Evolutionary conservation across 2,888 invertebrate genomes (phyloP).

Genomic region (Campoletis raptor): DNA sequence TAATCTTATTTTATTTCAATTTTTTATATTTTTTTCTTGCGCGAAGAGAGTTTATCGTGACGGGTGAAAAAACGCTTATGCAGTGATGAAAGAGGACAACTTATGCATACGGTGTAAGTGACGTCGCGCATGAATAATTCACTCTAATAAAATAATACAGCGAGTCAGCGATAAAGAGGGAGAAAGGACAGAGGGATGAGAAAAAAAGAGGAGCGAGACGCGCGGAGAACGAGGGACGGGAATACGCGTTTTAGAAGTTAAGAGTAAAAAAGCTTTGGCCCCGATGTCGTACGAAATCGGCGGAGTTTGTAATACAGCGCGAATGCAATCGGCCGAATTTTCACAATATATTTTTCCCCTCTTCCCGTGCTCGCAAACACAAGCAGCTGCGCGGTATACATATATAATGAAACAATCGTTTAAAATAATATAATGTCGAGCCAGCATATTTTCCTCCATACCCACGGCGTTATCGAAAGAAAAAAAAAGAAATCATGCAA

Average conservation of each 20-base stretch:
- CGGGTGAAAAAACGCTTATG: conserved; percentile 37
- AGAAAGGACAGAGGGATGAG: conserved; percentile 61
- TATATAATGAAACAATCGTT: conserved; percentile 27
- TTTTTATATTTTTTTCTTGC: no score
- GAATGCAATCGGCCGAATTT: conserved; percentile 6
- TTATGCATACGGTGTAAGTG: conserved; percentile 84
- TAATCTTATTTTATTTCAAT: no score
- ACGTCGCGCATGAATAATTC: conserved; percentile 83
- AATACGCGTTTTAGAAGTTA: conserved; percentile 52
- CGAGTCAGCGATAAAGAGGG: conserved; percentile 58
- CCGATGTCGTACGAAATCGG: conserved; percentile 31
- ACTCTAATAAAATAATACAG: conserved; percentile 84
- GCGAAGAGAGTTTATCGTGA: no score
- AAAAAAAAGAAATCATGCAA: background rate
- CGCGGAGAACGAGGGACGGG: conserved; percentile 40
- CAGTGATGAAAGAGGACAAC: conserved; percentile 83
- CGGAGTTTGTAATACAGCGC: conserved; percentile 36
- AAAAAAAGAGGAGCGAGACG: conserved; percentile 51
- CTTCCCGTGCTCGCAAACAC: conserved; percentile 30
- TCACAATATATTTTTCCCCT: conserved; percentile 10
- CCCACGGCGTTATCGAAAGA: no score
- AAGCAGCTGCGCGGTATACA: conserved; percentile 25
- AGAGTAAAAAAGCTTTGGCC: conserved; percentile 58
- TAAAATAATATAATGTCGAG: background rate
- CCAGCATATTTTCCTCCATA: no score